Percentiles rank a stretch among this genome's conserved stretches.
phyloP scores from a whole-genome alignment of 2,113 vertebrate species.

The Nettapus auritus region DNA sequence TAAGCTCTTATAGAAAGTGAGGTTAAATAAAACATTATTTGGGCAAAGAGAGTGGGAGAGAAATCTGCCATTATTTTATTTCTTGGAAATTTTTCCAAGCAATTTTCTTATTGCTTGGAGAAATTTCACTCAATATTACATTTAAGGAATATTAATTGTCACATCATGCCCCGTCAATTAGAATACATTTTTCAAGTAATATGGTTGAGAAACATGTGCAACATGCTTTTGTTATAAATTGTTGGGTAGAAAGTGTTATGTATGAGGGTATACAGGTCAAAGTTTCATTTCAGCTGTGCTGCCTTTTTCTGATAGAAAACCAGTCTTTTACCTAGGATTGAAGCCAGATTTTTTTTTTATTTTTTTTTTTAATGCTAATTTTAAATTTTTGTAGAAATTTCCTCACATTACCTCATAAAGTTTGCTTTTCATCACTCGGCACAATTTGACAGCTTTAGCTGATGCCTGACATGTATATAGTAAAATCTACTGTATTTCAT shows the following conservation, averaged over 20 bases:
- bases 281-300: neutral
- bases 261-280: neutral
- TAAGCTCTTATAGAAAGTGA: neutral
- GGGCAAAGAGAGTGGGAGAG: neutral
- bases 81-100: neutral
- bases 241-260: neutral
- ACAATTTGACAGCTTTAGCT: slow-evolving; percentile 50
- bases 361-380: slow-evolving; percentile 57
- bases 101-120: neutral
- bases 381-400: slow-evolving; percentile 66
- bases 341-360: slow-evolving; percentile 13
- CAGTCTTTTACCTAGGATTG: slow-evolving; percentile 28
- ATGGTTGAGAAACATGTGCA: neutral
- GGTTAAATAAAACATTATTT: neutral
- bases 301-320: neutral
- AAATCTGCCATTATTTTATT: neutral
- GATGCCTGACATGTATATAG: slow-evolving; percentile 23
- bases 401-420: slow-evolving; percentile 39
- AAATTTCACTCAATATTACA: neutral
- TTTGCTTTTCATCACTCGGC: slow-evolving; percentile 37
- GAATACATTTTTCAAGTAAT: neutral
- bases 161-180: neutral
- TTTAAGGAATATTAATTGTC: neutral
- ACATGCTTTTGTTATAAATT: neutral
- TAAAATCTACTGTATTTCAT: slow-evolving; percentile 13